These are phyloP conservation scores for Lutraria rhynchaena DNA, from an alignment of 1,140 invertebrate genomes.

Conservation along the genomic window DNA sequence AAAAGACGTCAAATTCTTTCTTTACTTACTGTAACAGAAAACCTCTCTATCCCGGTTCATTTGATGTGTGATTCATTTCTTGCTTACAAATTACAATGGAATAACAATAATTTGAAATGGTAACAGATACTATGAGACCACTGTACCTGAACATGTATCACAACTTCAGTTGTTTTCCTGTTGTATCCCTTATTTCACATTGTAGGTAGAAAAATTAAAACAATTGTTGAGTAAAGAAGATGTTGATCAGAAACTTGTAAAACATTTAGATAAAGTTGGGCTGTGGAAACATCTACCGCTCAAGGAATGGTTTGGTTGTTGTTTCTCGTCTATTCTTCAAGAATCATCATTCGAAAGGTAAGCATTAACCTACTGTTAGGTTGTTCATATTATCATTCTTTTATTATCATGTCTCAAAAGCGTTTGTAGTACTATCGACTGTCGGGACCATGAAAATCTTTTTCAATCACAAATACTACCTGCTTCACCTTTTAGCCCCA, in stretches of 20 bases:
- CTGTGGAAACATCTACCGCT: slow-evolving; percentile 71
- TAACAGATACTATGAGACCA: too few species aligned
- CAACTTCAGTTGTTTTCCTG: not conserved
- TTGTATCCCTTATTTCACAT: slow-evolving; percentile 26
- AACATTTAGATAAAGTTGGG: slow-evolving; percentile 70
- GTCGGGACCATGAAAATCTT: too few species aligned
- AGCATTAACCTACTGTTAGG: too few species aligned
- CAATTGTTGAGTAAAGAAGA: slow-evolving; percentile 76
- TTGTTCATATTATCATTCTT: too few species aligned
- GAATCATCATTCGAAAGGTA: slow-evolving; percentile 90
- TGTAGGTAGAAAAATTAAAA: slow-evolving; percentile 72
- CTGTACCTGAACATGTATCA: not conserved
- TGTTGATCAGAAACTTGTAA: slow-evolving; percentile 66
- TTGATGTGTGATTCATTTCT: not conserved
- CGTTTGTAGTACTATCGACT: too few species aligned
- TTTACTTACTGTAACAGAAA: not conserved
- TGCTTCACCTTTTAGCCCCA: too few species aligned
- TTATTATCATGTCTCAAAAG: too few species aligned
- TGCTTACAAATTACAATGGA: not conserved
- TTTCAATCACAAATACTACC: too few species aligned
- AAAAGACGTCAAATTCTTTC: not conserved
- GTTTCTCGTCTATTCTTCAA: slow-evolving; percentile 90
- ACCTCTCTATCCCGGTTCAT: not conserved
- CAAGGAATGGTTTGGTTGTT: slow-evolving; percentile 88
- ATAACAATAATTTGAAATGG: too few species aligned